Base-by-base conservation (phyloP, 1,140 invertebrate genomes). In the Leptinotarsa texana region DNA sequence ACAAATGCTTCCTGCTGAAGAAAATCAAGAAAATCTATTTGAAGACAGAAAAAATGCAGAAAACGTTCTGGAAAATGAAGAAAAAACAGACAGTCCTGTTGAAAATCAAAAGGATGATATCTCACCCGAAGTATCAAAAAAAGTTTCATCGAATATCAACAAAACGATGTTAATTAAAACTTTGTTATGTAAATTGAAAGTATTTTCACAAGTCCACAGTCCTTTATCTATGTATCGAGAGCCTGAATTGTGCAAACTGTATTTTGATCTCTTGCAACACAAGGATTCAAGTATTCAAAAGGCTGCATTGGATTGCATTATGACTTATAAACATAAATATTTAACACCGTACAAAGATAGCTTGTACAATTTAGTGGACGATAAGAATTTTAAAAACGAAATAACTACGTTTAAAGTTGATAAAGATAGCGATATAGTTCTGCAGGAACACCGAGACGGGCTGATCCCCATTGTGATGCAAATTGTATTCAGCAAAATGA, bases 401-500 rank as follows among this genome's bases (percentile, higher is more conserved):
- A 82, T 98, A 1, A 89, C 90, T 1, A 86, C 90, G 11, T 96
- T 98, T 81, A 91, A 91, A 81, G 88, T 97, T 5, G 92, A 93
- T 77, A 87, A 88, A 74, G 90, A 93, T 27, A 90, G 89, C 71
- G 87, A 91, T 69, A 84, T 88, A 27, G 88, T 96, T n/a, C 87
- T 89, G 65, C 80, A 86, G 1, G 92, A 94, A 65, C 93, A 98
- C 83, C 89, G 96, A 74, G 84, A 88, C 27, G 88, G 91, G 75
- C 83, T 97, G 1, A 90, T 98, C 74, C 93, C 94, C 1, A 88
- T 96, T 66, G 86, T 98, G 11, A 88, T 98, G 84, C 91, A 95
- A 82, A 93, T 98, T 74, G 86, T 97, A 2, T 97, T 95, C 84
- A 94, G 95, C 6, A 97, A 96, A 87, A 96, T 98, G 93, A 88